Conservation (phyloP, 2,113 vertebrate species). For the Spheniscus mendiculus region DNA sequence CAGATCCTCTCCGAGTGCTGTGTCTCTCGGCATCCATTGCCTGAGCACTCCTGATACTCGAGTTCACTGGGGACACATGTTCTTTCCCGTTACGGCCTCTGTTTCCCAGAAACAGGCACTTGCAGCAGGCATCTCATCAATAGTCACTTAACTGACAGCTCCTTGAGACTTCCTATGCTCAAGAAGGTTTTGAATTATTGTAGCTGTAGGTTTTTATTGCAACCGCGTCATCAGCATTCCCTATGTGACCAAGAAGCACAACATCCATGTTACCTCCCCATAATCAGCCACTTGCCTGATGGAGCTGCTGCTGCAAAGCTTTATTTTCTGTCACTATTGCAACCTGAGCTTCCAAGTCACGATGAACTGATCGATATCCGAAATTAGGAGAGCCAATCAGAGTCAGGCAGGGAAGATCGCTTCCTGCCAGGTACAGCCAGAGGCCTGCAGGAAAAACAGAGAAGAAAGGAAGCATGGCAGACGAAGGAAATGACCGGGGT, state of each 20-base stretch:
- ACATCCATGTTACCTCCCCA: fast-evolving
- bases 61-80: not conserved
- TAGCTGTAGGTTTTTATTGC: slow-evolving; percentile 18
- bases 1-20: not conserved
- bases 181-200: not conserved
- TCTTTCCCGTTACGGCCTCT: not conserved
- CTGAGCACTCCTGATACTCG: not conserved
- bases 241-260: not conserved
- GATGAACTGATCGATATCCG: slow-evolving; percentile 94
- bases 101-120: slow-evolving; percentile 31
- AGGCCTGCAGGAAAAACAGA: slow-evolving; percentile 81
- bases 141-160: slow-evolving; percentile 39
- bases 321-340: slow-evolving; percentile 92
- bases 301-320: slow-evolving; percentile 88
- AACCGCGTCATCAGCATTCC: not conserved
- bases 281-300: slow-evolving; percentile 77
- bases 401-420: slow-evolving; percentile 89
- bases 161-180: not conserved
- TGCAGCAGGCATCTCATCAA: slow-evolving; percentile 52
- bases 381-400: slow-evolving; percentile 98
- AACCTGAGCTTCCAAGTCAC: slow-evolving; percentile 96
- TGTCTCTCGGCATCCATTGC: not conserved
- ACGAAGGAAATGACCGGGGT: not conserved
- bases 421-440: slow-evolving; percentile 93
- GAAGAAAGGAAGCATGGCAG: slow-evolving; percentile 4